These are phyloP conservation scores for Triplophysa dalaica DNA, from an alignment of 2,113 vertebrate species.

Conservation along the genomic window DNA sequence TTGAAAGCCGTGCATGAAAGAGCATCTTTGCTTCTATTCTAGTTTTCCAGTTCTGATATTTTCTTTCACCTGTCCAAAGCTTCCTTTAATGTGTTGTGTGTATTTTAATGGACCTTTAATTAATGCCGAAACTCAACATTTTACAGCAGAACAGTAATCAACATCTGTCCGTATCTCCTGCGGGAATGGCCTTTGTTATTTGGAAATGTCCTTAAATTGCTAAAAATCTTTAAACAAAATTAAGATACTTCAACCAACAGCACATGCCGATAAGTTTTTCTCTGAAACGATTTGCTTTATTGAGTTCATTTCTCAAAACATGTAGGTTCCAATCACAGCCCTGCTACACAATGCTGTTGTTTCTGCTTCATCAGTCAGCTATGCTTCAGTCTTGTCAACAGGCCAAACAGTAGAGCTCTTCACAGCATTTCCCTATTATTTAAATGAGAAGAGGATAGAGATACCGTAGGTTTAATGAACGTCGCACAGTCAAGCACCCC, in stretches of 20 bases:
- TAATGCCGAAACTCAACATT: neutral
- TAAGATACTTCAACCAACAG: neutral
- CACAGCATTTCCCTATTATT: constrained; percentile 12
- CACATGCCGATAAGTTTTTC: neutral
- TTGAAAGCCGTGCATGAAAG: too few relatives aligned
- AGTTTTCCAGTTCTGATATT: too few relatives aligned
- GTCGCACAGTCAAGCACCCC: constrained; percentile 6
- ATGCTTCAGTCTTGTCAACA: constrained; percentile 20
- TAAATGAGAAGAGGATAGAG: constrained; percentile 28
- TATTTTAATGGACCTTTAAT: neutral
- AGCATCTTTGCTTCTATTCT: too few relatives aligned
- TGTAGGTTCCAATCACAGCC: neutral
- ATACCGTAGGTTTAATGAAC: constrained; percentile 17
- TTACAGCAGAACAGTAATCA: neutral
- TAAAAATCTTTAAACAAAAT: neutral
- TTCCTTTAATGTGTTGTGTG: too few relatives aligned
- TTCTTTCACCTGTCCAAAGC: too few relatives aligned
- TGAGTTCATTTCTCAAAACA: constrained; percentile 1
- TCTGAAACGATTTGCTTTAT: neutral
- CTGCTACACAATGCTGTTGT: constrained; percentile 4
- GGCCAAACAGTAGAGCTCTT: constrained; percentile 22
- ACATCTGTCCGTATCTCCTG: neutral
- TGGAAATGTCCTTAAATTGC: neutral
- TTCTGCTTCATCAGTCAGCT: neutral
- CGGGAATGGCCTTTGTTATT: neutral